phyloP scores from a whole-genome alignment of 1,140 invertebrate genomes.

The Cheumatopsyche charites region DNA sequence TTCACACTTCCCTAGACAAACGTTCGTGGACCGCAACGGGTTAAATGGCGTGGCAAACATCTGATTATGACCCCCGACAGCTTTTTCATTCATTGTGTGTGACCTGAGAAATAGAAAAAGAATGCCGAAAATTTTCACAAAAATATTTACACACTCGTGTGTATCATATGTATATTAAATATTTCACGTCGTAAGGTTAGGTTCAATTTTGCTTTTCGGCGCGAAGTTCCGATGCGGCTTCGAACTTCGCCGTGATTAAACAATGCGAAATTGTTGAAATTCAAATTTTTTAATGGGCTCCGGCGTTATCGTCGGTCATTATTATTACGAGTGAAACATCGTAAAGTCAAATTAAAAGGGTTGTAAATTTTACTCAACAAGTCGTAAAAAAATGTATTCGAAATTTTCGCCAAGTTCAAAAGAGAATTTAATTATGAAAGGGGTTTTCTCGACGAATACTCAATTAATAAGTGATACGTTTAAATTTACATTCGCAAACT shows the following conservation, averaged over 20 bases:
- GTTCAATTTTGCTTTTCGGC: too few relatives aligned
- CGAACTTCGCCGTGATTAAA: too few relatives aligned
- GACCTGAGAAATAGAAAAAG: background rate
- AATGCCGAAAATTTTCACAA: too few relatives aligned
- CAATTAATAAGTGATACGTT: too few relatives aligned
- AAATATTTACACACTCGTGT: too few relatives aligned
- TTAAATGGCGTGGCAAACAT: conserved; percentile 48
- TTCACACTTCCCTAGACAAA: conserved; percentile 44
- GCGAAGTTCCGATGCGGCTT: too few relatives aligned
- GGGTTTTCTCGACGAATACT: too few relatives aligned
- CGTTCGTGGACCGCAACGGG: conserved; percentile 39
- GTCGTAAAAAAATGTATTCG: conserved; percentile 17
- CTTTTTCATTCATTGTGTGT: conserved; percentile 34
- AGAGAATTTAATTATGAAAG: conserved; percentile 5
- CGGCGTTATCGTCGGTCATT: background rate
- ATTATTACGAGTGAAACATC: conserved; percentile 23
- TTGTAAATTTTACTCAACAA: conserved; percentile 23
- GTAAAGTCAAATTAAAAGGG: conserved; percentile 19
- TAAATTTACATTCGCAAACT: too few relatives aligned
- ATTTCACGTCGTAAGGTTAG: too few relatives aligned
- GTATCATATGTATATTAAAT: too few relatives aligned
- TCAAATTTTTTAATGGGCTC: conserved; percentile 14
- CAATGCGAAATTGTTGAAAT: background rate
- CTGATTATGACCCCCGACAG: conserved; percentile 44
- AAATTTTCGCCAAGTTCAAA: conserved; percentile 1